Percentiles rank a stretch among this genome's conserved stretches.
Conservation (phyloP, 1,140 invertebrate species). For the Leptinotarsa texana region DNA sequence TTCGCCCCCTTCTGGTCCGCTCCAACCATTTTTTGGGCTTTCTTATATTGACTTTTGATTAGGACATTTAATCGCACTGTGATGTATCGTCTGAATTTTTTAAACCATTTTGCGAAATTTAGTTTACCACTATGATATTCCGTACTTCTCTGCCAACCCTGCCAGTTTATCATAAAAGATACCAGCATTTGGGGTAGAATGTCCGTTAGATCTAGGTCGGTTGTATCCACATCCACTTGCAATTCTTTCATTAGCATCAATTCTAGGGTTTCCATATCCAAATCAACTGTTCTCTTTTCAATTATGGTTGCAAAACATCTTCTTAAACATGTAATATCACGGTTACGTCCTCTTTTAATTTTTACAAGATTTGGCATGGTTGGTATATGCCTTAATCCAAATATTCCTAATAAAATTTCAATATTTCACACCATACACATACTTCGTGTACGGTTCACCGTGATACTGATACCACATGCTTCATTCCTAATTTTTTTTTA, state of each 20-base stretch:
- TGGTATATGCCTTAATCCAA: no score
- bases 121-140: slow-evolving; percentile 40
- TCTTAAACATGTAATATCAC: slow-evolving; percentile 24
- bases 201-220: slow-evolving; percentile 14
- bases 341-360: neutral
- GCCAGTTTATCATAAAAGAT: slow-evolving; percentile 41
- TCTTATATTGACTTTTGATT: slow-evolving; percentile 18
- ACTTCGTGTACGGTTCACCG: no score
- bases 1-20: neutral
- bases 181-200: slow-evolving; percentile 36
- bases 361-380: no score
- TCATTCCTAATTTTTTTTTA: no score
- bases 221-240: slow-evolving; percentile 26
- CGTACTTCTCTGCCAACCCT: slow-evolving; percentile 38
- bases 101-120: slow-evolving; percentile 35
- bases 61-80: slow-evolving; percentile 32
- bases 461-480: no score
- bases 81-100: slow-evolving; percentile 41
- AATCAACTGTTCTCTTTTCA: slow-evolving; percentile 35
- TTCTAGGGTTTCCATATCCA: slow-evolving; percentile 31
- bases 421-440: no score
- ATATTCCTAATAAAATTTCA: no score
- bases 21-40: slow-evolving; percentile 15
- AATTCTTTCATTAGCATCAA: slow-evolving; percentile 36
- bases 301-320: slow-evolving; percentile 37